A percentile compares a stretch with the other conserved stretches of the same genome.
Conservation (phyloP, 2,888 invertebrate genomes). For the Conops quadrifasciatus region DNA sequence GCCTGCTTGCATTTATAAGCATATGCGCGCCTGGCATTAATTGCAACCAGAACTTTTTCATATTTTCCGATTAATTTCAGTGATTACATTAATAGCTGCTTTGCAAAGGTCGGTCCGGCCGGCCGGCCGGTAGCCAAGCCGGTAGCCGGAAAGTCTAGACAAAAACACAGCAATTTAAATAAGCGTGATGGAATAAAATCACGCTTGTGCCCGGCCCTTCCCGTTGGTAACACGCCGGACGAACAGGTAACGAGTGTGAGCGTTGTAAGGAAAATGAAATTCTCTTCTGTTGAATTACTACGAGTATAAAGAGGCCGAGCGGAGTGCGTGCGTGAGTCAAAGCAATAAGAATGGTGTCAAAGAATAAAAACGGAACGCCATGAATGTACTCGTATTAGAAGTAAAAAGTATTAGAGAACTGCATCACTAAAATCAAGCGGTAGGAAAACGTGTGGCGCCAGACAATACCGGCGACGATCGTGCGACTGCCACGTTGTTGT, state of each 20-base stretch:
- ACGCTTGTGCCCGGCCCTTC: neutral
- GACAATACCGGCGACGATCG: neutral
- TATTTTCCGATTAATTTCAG: constrained; percentile 22
- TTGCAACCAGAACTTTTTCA: constrained; percentile 6
- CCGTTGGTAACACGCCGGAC: neutral
- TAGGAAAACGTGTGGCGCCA: constrained; percentile 28
- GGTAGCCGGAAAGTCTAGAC: neutral
- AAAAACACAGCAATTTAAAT: neutral
- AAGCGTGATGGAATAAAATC: neutral
- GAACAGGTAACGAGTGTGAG: neutral
- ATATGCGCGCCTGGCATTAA: neutral
- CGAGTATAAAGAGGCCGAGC: too few relatives aligned
- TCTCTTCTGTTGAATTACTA: too few relatives aligned
- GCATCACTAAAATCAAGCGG: neutral
- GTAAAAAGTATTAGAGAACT: neutral
- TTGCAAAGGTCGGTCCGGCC: too few relatives aligned
- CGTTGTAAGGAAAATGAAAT: neutral
- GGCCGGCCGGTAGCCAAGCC: too few relatives aligned
- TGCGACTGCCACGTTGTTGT: too few relatives aligned
- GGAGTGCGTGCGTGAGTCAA: constrained; percentile 22
- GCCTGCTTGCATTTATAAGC: too few relatives aligned
- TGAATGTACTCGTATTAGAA: too few relatives aligned
- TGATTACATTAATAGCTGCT: constrained; percentile 22
- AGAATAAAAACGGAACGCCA: constrained; percentile 29
- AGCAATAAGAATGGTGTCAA: constrained; percentile 39